These are phyloP conservation scores for Alauda arvensis DNA, from an alignment of 2,797 vertebrate genomes.

Conservation along the genomic window DNA sequence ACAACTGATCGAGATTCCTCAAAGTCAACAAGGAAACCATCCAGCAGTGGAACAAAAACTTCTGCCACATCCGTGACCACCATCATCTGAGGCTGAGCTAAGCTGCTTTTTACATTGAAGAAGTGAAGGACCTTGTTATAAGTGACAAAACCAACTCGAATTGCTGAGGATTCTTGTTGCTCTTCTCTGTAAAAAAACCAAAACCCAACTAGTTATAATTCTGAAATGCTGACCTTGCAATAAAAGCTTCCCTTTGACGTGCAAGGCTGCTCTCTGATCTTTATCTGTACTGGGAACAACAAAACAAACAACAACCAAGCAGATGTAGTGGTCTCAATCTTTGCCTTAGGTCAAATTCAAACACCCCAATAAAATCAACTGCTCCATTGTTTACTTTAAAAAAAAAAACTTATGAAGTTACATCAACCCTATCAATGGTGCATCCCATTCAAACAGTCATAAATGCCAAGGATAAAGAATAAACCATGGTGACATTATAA, in stretches of 20 bases:
- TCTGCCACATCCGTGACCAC: constrained; percentile 92
- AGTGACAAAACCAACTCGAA: constrained; percentile 92
- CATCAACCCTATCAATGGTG: neutral
- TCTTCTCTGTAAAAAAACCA: constrained; percentile 78
- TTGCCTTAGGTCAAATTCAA: neutral
- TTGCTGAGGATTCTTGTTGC: constrained; percentile 77
- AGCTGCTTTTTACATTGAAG: constrained; percentile 93
- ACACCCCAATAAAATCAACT: neutral
- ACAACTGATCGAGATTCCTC: constrained; percentile 88
- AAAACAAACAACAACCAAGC: neutral
- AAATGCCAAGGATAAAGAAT: neutral
- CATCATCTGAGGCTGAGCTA: constrained; percentile 98
- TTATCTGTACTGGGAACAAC: neutral
- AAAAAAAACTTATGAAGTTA: neutral
- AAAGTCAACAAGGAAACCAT: constrained; percentile 94
- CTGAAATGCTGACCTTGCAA: neutral
- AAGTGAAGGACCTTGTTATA: constrained; percentile 97
- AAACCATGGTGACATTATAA: neutral
- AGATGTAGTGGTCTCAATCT: neutral
- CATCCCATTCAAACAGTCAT: neutral
- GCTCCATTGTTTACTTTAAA: neutral
- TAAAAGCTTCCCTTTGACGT: neutral
- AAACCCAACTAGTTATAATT: neutral
- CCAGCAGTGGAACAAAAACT: constrained; percentile 92
- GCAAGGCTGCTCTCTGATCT: neutral